Percentiles rank a stretch among this genome's conserved stretches.
Conservation (phyloP, 2,797 vertebrate species). For the Mus spretus region DNA sequence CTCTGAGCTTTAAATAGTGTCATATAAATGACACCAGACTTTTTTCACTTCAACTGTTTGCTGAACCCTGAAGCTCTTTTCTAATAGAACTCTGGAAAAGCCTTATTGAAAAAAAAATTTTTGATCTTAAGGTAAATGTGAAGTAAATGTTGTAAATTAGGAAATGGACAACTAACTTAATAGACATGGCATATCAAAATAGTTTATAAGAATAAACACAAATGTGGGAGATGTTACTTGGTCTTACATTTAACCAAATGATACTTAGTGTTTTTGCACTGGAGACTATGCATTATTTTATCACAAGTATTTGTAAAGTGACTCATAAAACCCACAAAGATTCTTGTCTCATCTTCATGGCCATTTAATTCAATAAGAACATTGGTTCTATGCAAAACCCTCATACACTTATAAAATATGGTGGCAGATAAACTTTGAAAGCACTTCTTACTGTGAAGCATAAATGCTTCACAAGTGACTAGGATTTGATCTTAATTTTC, state of each 20-base stretch:
- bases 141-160: not conserved
- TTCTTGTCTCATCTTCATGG: not conserved
- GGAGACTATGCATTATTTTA: not conserved
- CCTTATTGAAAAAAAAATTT: not conserved
- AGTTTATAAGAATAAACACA: not conserved
- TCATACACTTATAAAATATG: not conserved
- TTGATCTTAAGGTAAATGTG: not conserved
- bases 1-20: not conserved
- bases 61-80: not conserved
- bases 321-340: not conserved
- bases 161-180: not conserved
- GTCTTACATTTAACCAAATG: not conserved
- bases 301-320: not conserved
- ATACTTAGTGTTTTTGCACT: not conserved
- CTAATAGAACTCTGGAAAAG: rapidly evolving
- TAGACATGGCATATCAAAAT: not conserved
- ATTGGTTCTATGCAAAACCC: not conserved
- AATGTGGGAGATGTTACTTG: not conserved
- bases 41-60: not conserved
- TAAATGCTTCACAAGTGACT: not conserved
- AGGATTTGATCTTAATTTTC: not conserved
- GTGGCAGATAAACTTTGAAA: not conserved
- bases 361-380: not conserved
- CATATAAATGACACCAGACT: not conserved
- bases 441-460: not conserved